Evolutionary conservation across 2,888 invertebrate genomes (phyloP), one percentile per base, ranked within the genome.

Genomic region (Neoaliturus tenellus): DNA sequence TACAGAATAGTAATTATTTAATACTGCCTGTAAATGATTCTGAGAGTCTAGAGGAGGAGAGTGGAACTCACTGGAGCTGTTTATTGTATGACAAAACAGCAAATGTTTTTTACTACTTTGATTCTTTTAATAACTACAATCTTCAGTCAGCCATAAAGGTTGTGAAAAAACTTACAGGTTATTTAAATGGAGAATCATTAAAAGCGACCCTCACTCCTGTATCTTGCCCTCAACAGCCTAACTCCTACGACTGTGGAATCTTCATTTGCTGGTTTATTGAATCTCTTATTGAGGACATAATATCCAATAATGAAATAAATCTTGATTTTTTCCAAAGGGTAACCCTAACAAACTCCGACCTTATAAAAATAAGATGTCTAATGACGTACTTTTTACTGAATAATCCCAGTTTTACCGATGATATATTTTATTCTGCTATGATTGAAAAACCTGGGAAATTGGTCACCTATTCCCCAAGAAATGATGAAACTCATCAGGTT

Each of bases 11-110:
- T 5, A 17, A 71, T 39, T 28, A 1, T 10, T 5, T 71, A 1
- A 71, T 71, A n/a, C 12, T 71, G 17, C 71, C 41, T 39, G 41
- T 71, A 4, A 71, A 41, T 71, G 71, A 71, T 23, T 17, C 71
- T 5, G 41, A 71, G 20, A 35, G 20, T 12, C 20, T 71, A 12
- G 41, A 39, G 5, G 8, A n/a, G 8, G 39, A 71, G 41, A 71
- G 71, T 39, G 71, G 71, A 71, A n/a, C 71, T 14, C 71, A 71
- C 41, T 71, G 71, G 71, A 71, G 71, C 39, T 28, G 14, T 17
- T 71, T 71, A 71, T 2, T 71, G 20, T 71, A 71, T 71, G 71
- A 71, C 35, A 71, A 71, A 41, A 39, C 23, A 10, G 17, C 3
- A 10, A 39, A 71, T 41, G 20, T n/a, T 39, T 71, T 39, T 14